Conservation (phyloP, 2,888 invertebrate species). For the Orthosia incerta region DNA sequence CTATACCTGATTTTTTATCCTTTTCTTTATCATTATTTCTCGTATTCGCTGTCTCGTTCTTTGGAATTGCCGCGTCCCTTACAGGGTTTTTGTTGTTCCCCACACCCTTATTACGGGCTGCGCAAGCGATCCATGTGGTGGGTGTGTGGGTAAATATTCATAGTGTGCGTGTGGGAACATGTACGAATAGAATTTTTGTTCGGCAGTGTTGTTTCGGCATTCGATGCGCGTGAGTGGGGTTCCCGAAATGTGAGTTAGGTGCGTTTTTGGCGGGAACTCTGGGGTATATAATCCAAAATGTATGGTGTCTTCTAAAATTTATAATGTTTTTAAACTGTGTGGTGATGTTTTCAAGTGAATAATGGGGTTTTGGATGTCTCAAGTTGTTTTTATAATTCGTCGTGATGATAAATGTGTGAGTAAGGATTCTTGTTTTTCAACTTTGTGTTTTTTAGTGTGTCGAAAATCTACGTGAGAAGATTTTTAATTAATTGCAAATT, state of each 20-base stretch:
- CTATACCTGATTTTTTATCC: slow-evolving; percentile 82
- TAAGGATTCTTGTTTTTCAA: slow-evolving; percentile 50
- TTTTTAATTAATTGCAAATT: not conserved
- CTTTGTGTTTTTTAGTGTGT: slow-evolving; percentile 2
- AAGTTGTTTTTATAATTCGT: slow-evolving; percentile 75
- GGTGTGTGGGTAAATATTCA: slow-evolving; percentile 76
- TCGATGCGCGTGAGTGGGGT: slow-evolving; percentile 76
- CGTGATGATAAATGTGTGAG: slow-evolving; percentile 88
- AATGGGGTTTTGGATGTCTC: slow-evolving; percentile 78
- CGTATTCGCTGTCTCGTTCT: slow-evolving; percentile 76
- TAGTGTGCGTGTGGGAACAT: slow-evolving; percentile 77
- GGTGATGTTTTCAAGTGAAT: slow-evolving; percentile 72
- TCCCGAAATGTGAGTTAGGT: slow-evolving; percentile 74
- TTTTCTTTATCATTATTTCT: slow-evolving; percentile 72
- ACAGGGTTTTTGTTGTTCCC: slow-evolving; percentile 83
- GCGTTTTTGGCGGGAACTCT: slow-evolving; percentile 85
- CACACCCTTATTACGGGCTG: slow-evolving; percentile 85
- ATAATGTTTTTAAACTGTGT: slow-evolving; percentile 38
- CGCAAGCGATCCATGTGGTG: slow-evolving; percentile 80
- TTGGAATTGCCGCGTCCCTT: slow-evolving; percentile 77
- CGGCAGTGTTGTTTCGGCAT: slow-evolving; percentile 77
- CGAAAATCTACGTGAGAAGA: slow-evolving; percentile 23
- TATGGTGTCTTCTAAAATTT: slow-evolving; percentile 59
- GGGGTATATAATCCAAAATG: slow-evolving; percentile 49
- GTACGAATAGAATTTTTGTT: slow-evolving; percentile 75